A percentile compares a stretch with the other conserved stretches of the same genome.
Conservation (phyloP, 2,888 invertebrate species). For the Orthonychiurus folsomi region DNA sequence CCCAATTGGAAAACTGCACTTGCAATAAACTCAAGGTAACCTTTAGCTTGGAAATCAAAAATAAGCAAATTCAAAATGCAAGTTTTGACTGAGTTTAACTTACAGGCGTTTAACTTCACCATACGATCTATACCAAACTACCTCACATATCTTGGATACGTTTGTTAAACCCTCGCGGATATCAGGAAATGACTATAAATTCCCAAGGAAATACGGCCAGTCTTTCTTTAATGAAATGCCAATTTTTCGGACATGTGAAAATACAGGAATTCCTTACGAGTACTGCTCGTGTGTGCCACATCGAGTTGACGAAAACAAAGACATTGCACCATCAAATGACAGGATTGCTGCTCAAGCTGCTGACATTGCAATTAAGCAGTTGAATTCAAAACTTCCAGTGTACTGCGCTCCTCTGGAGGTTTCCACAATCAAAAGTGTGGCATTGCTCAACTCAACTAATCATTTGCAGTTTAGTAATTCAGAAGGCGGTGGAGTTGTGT, state of each 20-base stretch:
- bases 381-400: conserved; percentile 55
- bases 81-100: conserved; percentile 47
- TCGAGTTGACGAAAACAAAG: neutral
- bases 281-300: conserved; percentile 54
- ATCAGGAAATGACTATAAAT: conserved; percentile 48
- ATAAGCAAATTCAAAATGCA: conserved; percentile 44
- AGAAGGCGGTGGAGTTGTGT: neutral
- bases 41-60: neutral
- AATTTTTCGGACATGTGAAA: conserved; percentile 60
- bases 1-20: conserved; percentile 23
- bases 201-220: neutral
- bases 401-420: conserved; percentile 54
- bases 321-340: conserved; percentile 43
- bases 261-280: conserved; percentile 67
- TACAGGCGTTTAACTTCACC: conserved; percentile 29
- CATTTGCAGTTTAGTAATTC: neutral
- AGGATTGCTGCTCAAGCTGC: conserved; percentile 53
- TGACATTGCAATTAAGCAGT: conserved; percentile 52
- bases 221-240: conserved; percentile 63
- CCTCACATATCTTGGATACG: conserved; percentile 24
- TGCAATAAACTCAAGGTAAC: conserved; percentile 27
- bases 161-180: conserved; percentile 57
- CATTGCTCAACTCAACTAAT: neutral
- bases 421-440: conserved; percentile 41
- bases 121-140: conserved; percentile 30